Evolutionary conservation across 2,888 invertebrate genomes (phyloP).

Genomic region (Apeira syringaria): DNA sequence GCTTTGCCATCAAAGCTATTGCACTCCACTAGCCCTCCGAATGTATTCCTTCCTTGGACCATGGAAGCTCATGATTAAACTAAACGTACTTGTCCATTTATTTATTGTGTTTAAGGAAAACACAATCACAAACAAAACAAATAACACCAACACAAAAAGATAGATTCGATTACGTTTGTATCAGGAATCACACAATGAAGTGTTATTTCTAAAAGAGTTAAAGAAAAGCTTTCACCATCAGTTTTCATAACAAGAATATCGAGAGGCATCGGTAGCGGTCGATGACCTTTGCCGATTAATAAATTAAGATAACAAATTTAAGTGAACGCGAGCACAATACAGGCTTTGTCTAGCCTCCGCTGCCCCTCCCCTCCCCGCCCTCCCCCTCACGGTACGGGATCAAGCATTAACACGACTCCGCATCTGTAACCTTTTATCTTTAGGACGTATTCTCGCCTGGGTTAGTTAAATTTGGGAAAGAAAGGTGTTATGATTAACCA

Average conservation of each 20-base stretch:
- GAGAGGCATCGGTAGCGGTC: slow-evolving; percentile 6
- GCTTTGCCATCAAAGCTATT: too few relatives aligned
- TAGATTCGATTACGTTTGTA: too few relatives aligned
- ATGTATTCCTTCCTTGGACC: too few relatives aligned
- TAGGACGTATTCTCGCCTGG: neutral
- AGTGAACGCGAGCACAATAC: slow-evolving; percentile 48
- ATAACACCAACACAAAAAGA: too few relatives aligned
- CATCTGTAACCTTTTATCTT: neutral
- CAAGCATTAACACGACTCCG: neutral
- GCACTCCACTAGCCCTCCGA: too few relatives aligned
- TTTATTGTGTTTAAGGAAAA: too few relatives aligned
- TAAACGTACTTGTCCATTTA: too few relatives aligned
- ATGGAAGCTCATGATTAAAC: too few relatives aligned
- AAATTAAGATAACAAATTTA: slow-evolving; percentile 69
- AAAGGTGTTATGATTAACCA: too few relatives aligned
- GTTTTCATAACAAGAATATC: neutral
- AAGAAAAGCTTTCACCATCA: neutral
- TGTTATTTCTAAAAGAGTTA: neutral
- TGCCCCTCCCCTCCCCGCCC: slow-evolving; percentile 2
- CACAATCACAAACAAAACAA: too few relatives aligned
- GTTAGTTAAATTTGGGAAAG: too few relatives aligned
- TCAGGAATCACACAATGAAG: too few relatives aligned
- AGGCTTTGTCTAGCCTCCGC: slow-evolving; percentile 39
- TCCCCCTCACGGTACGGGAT: neutral
- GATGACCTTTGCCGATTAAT: slow-evolving; percentile 48